Evolutionary conservation across 1,140 invertebrate genomes (phyloP).

Genomic region (Zaprionus capensis): DNA sequence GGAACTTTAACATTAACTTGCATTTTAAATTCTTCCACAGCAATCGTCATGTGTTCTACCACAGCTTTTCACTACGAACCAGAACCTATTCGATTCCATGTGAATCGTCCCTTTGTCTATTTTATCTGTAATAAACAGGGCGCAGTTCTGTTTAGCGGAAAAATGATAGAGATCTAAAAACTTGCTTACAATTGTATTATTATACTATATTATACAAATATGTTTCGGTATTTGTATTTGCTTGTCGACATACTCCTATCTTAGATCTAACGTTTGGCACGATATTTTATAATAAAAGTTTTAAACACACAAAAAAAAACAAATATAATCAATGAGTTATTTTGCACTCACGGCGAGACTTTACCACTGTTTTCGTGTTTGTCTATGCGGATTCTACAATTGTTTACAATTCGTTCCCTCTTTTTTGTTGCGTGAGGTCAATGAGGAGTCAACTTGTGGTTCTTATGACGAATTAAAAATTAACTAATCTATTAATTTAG

Average conservation of each 20-base stretch:
- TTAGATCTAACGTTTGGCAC: neutral
- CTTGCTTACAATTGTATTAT: neutral
- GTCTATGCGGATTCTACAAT: too few relatives aligned
- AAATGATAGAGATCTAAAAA: neutral
- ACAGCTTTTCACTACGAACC: neutral
- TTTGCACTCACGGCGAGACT: neutral
- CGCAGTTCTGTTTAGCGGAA: constrained; percentile 21
- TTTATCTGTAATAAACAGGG: constrained; percentile 20
- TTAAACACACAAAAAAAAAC: neutral
- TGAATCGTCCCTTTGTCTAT: constrained; percentile 4
- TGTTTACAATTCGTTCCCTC: too few relatives aligned
- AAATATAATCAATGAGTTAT: neutral
- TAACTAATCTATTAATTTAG: neutral
- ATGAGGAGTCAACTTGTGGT: neutral
- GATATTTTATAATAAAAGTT: neutral
- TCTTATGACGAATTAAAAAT: neutral
- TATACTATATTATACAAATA: neutral
- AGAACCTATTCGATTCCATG: constrained; percentile 20
- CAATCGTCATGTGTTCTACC: constrained; percentile 17
- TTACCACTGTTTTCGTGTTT: too few relatives aligned
- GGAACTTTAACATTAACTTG: neutral
- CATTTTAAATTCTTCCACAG: constrained; percentile 23
- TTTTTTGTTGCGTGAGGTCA: neutral
- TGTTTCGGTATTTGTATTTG: neutral
- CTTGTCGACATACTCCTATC: neutral